These are phyloP conservation scores for Miltochrista miniata DNA, from an alignment of 2,888 invertebrate genomes.

Conservation along the genomic window DNA sequence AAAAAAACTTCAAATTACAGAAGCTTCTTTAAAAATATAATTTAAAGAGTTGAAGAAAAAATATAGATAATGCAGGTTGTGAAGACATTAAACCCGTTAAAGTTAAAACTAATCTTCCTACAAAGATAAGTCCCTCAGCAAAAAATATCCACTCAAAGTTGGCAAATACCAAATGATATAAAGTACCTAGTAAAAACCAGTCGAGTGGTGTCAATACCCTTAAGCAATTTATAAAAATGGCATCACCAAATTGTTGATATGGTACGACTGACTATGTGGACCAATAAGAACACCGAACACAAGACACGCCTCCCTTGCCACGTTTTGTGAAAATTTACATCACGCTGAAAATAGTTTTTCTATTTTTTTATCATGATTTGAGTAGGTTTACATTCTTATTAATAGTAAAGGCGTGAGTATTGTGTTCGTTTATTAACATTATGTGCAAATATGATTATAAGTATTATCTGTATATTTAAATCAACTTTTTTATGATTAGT, in stretches of 20 bases:
- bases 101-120: slow-evolving; percentile 13
- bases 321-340: slow-evolving; percentile 31
- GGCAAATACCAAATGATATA: background rate
- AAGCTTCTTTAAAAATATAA: slow-evolving; percentile 13
- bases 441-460: no score
- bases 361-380: slow-evolving; percentile 1
- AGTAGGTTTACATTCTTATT: background rate
- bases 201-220: slow-evolving; percentile 12
- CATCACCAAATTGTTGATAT: slow-evolving; percentile 20
- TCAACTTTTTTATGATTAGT: no score
- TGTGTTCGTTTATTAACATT: background rate
- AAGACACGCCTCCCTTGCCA: slow-evolving; percentile 31
- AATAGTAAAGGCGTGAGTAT: background rate
- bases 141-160: background rate
- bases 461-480: no score
- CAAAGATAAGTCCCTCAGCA: background rate
- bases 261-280: slow-evolving; percentile 14
- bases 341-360: slow-evolving; percentile 13
- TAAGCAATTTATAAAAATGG: slow-evolving; percentile 27
- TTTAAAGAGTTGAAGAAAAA: slow-evolving; percentile 17
- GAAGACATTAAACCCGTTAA: background rate
- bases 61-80: slow-evolving; percentile 29
- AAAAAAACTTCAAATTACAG: no score
- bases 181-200: background rate
- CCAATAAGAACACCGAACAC: slow-evolving; percentile 29